Base-by-base conservation (phyloP, 2,797 vertebrate genomes). In the Sebastolobus alascanus region DNA sequence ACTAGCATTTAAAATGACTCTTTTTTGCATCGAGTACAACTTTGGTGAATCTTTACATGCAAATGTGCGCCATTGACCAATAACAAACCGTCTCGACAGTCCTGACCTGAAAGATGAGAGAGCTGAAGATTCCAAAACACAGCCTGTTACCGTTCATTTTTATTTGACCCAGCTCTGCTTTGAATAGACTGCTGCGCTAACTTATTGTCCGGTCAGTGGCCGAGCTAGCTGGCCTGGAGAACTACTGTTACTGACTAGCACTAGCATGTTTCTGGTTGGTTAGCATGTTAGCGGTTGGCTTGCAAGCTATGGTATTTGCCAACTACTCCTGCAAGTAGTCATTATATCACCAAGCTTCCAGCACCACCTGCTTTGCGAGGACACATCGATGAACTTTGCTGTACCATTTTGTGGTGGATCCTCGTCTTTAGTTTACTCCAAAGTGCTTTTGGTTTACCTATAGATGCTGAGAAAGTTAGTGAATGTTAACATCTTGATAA, bases 401-500 rank as follows among this genome's bases (percentile, higher is more conserved):
- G 14, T 46, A 46, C 0, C 0, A 46, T 46, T 46, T 46, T 46
- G 40, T 46, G 40, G 40, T 46, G 40, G 14, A 14, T 46, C 25
- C 22, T 10, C 10, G 10, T n/a, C n/a, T 54, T 54, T 54, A 46
- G n/a, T 22, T 54, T 54, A 54, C 52, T 54, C 52, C 11, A 0
- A 54, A 54, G 52, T 54, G n/a, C n/a, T 54, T 54, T 54, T 10
- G 52, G n/a, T 54, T 14, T 0, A 46, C 40, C 40, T 16, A 46
- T 46, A 14, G 3, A 56, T 56, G 54, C 12, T 27, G 54, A 56
- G 54, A 56, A 56, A 7, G 22, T 25, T 27, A 25, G n/a, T 25
- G 54, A 55, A 55, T 25, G 54, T 25, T 55, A 55, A 55, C 22
- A 25, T 11, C n/a, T 27, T 56, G 22, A 56, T 25, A 27, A 25